These are phyloP conservation scores for Gonatopus flavifemur DNA, from an alignment of 1,140 invertebrate genomes.

Conservation along the genomic window DNA sequence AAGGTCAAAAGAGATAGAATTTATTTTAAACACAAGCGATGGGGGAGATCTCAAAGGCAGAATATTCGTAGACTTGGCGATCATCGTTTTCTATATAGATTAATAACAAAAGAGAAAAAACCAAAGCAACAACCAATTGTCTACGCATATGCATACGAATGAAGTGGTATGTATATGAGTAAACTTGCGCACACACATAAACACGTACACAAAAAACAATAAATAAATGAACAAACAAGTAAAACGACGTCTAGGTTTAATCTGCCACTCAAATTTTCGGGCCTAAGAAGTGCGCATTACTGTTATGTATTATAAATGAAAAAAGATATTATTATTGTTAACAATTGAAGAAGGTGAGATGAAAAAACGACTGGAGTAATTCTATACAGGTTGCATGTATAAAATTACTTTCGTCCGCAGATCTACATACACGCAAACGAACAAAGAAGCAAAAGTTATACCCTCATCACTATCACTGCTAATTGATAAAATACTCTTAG, in stretches of 20 bases:
- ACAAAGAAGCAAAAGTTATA: conserved; percentile 13
- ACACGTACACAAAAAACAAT: no score
- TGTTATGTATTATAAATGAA: conserved; percentile 31
- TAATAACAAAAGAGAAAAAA: no score
- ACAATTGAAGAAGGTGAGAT: no score
- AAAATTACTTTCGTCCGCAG: neutral
- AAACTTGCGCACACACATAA: no score
- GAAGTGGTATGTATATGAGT: no score
- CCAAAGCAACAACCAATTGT: no score
- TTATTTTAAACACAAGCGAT: no score
- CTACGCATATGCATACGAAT: conserved; percentile 23
- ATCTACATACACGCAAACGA: neutral
- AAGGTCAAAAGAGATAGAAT: no score
- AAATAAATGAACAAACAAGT: no score
- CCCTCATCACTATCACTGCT: conserved; percentile 32
- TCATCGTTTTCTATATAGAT: conserved; percentile 32
- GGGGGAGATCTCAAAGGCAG: conserved; percentile 23
- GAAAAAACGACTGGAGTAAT: no score
- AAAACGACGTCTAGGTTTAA: conserved; percentile 24
- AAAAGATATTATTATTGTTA: conserved; percentile 36
- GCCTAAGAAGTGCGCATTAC: conserved; percentile 34
- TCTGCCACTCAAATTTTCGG: conserved; percentile 24
- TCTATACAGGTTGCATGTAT: conserved; percentile 14
- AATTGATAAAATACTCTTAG: conserved; percentile 25
- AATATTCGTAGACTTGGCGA: conserved; percentile 29